Evolutionary conservation across 1,140 invertebrate species (phyloP), one percentile per base, ranked within the genome.

Genomic region (Mercenaria mercenaria): DNA sequence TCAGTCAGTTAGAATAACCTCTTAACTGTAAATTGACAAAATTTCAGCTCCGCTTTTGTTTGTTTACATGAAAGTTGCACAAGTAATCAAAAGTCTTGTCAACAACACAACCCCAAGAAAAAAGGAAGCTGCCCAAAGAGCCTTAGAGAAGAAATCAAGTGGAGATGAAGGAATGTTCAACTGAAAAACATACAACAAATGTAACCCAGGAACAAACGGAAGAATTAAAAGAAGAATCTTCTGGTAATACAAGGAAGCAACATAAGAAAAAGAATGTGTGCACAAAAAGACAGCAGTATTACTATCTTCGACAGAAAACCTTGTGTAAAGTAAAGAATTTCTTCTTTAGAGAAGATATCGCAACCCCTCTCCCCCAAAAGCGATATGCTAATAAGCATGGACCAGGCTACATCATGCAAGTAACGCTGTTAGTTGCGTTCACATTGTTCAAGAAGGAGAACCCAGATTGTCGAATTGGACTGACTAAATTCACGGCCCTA

Each of bases 351-450:
- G 43, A 18, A 47, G 43, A 47, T 18, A 64, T 23, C 23, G 6
- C 61, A 23, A 8, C 8, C 8, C 61, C 61, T 10, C 18, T 47
- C 8, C 43, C 43, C 8, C 8, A 47, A 8, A 47, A 64, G 23
- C 61, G 61, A 23, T 64, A 64, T 64, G 76, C 43, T 79, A 79
- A 6, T 13, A 79, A 79, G 76, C 76, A 79, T 52, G 37, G 76
- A 13, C 76, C 76, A 13, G 76, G 76, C 29, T 79, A 79, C 29
- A 39, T 79, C 76, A 79, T 79, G 43, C 76, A 79, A 26, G 29
- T 79, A 26, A 79, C 76, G 29, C 29, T 79, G 29, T 10, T 13
- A 79, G 29, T 26, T 47, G 39, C 76, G 20, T 79, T 79, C 76
- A 79, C 8, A 26, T 26, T 13, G 76, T 79, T 79, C 76, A 79